phyloP scores from a whole-genome alignment of 1,140 invertebrate genomes.

The Limonius californicus region DNA sequence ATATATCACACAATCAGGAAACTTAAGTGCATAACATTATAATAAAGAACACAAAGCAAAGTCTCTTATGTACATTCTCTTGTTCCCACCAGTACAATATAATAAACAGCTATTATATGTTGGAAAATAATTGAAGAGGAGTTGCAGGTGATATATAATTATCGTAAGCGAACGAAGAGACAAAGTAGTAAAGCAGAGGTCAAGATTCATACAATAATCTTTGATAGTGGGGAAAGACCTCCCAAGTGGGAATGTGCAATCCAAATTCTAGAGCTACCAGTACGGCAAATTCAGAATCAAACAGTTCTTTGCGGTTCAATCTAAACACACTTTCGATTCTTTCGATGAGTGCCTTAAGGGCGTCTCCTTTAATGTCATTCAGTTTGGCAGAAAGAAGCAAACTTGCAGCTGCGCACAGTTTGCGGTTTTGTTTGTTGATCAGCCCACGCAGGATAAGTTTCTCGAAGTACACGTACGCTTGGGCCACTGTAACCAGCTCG shows the following conservation, averaged over 20 bases:
- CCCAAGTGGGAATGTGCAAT: slow-evolving; percentile 84
- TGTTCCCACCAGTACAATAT: too few species aligned
- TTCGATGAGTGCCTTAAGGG: slow-evolving; percentile 83
- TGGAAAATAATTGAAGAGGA: too few species aligned
- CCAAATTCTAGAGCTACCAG: slow-evolving; percentile 93
- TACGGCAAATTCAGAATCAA: slow-evolving; percentile 90
- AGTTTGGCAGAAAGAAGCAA: slow-evolving; percentile 91
- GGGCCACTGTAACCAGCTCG: slow-evolving; percentile 89
- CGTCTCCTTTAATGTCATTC: slow-evolving; percentile 92
- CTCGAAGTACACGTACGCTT: slow-evolving; percentile 97
- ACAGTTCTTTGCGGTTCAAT: slow-evolving; percentile 85
- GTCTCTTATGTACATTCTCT: too few species aligned
- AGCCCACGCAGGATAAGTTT: slow-evolving; percentile 89
- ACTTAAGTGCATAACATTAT: neutral
- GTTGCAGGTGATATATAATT: too few species aligned
- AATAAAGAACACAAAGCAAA: too few species aligned
- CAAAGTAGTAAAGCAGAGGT: slow-evolving; percentile 40
- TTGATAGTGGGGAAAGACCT: slow-evolving; percentile 94
- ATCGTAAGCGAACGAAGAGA: neutral
- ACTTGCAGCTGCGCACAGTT: slow-evolving; percentile 92
- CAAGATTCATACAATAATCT: slow-evolving; percentile 84
- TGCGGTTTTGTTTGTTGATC: slow-evolving; percentile 93
- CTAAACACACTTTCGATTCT: slow-evolving; percentile 87
- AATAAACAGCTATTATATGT: too few species aligned
- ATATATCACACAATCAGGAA: neutral